phyloP scores from a whole-genome alignment of 2,797 vertebrate genomes.

The Pipistrellus pipistrellus region DNA sequence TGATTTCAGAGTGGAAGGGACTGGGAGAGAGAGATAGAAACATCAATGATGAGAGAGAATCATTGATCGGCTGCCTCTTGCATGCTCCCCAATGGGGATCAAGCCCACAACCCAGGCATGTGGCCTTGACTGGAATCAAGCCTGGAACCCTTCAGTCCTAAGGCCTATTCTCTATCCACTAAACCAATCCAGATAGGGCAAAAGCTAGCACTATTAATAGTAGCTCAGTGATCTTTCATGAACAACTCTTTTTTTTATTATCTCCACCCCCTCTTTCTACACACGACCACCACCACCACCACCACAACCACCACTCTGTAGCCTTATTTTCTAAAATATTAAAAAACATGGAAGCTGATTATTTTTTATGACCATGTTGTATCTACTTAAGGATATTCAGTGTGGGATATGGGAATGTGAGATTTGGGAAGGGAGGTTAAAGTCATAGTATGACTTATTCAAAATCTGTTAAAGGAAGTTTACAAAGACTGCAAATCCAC shows the following conservation, averaged over 20 bases:
- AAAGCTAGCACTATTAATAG: constrained; percentile 15
- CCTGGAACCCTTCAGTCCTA: too few species aligned
- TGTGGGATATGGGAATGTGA: background rate
- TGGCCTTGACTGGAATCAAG: too few species aligned
- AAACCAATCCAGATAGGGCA: too few species aligned
- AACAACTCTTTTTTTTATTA: background rate
- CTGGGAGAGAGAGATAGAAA: too few species aligned
- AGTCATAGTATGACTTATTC: constrained; percentile 1
- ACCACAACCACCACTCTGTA: background rate
- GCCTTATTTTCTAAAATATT: constrained; percentile 40
- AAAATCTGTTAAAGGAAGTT: background rate
- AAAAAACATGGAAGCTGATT: background rate
- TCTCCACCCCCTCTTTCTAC: background rate
- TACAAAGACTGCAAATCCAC: background rate
- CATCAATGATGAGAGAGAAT: too few species aligned
- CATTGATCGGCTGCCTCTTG: too few species aligned
- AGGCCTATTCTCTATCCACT: too few species aligned
- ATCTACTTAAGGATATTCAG: background rate
- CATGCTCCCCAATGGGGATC: too few species aligned
- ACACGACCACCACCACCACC: too few species aligned
- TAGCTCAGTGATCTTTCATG: background rate
- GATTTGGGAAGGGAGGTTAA: background rate
- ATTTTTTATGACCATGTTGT: background rate
- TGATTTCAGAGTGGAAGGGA: too few species aligned
- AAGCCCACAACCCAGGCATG: too few species aligned